Base-by-base conservation (phyloP, 2,113 vertebrate genomes). In the Gnathonemus echidnorhynchus region DNA sequence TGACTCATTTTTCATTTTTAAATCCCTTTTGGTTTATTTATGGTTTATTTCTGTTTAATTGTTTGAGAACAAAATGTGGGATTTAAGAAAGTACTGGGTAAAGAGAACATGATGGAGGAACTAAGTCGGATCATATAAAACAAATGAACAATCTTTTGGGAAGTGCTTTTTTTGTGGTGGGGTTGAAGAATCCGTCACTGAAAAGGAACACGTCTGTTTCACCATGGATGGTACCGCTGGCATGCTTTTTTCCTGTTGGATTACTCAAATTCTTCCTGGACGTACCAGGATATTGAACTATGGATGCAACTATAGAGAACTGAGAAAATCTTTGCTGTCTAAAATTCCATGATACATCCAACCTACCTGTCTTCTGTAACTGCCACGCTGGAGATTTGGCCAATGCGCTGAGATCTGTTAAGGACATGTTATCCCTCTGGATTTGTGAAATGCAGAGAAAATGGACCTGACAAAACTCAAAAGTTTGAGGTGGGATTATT, bases 21-120 rank as follows among this genome's bases (percentile, higher is more conserved):
- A 90, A 88, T 92, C 90, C 31, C 77, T 90, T 93, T 90, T 92
- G 95, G 95, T 97, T 97, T 96, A 94, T 94, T 96, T 95, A 93
- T 94, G 91, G 90, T 93, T 89, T 92, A 92, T 91, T 87, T 88
- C 90, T 90, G 46, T 90, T 91, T 84, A 91, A 91, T 92, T 95
- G 95, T 93, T 95, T 89, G 45, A 88, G n/a, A 92, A 95, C 94
- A 92, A 96, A 94, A 96, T 17, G 89, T 27, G 89, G 90, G 88
- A 91, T 88, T 58, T 88, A 91, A 50, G 94, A 96, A 88, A 70
- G 52, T 87, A 31, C 80, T 13, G 35, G 84, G 24, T 77, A 89
- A 74, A 27, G 21, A 48, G 5, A 84, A 52, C 92, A 93, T 88
- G 90, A 90, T 90, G 88, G 91, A 80, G 92, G 92, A 91, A 94